Base-by-base conservation (phyloP, 2,888 invertebrate genomes). In the Crepidodera aurea region DNA sequence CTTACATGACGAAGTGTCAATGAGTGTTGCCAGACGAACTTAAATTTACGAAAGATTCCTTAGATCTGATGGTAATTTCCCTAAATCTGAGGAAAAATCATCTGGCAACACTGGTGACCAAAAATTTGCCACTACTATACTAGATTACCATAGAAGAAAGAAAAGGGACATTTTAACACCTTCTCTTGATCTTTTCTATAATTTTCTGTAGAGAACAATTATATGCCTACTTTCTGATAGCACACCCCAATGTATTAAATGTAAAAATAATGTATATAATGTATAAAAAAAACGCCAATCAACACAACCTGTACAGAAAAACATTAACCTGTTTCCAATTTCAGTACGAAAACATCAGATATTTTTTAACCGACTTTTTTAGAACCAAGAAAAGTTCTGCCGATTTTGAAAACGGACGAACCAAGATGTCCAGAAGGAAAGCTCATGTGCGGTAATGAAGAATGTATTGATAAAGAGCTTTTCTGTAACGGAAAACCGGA, bases 401-500 rank as follows among this genome's bases (percentile, higher is more conserved):
- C 96, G 48, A 91, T 92, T 75, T 83, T 96, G 77, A 94, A 94
- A 83, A 96, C 96, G 57, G 96, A 96, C 81, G 95, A 95, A 80
- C 96, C 96, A 53, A 87, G 94, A 73, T 96, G 96, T 75, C 90
- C 94, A 12, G 93, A 92, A 75, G 94, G 93, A 59, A 94, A 95
- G 84, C 83, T 96, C 63, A 91, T 94, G 62, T 96, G 96, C 80
- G 96, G 96, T 66, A 92, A 91, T 81, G 93, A 94, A 67, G 95
- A 96, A 79, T 96, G 96, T 82, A 87, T 96, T 62, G 94, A 94
- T 72, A 94, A 91, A 82, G 92, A 92, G 77, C 84, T 96, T 58
- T 96, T 96, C 87, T 96, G 96, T 82, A 94, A 96, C 78, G 95
- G 93, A 76, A 93, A 93, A 82, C 87, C 91, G 53, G 95, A 96